Evolutionary conservation across 2,113 vertebrate genomes (phyloP).

Genomic region (Hydropotes inermis): DNA sequence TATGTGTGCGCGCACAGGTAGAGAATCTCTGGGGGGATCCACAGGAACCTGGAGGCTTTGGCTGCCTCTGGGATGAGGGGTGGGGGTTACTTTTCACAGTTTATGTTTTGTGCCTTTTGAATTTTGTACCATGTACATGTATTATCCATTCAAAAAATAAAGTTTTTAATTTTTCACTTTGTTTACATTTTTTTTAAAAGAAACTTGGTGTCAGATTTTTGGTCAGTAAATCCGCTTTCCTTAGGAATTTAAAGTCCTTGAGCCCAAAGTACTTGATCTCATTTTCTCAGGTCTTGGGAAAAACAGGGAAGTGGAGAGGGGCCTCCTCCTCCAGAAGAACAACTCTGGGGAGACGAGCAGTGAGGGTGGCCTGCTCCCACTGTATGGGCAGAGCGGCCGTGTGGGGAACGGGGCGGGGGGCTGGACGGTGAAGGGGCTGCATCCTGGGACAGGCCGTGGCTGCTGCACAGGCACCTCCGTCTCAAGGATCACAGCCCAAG

Average conservation of each 20-base stretch:
- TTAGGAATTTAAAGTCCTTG: not conserved
- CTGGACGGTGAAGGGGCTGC: too few relatives aligned
- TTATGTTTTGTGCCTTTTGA: constrained; percentile 57
- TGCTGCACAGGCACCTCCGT: not conserved
- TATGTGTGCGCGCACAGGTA: not conserved
- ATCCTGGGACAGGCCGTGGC: not conserved
- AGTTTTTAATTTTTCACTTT: constrained; percentile 50
- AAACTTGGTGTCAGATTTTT: not conserved
- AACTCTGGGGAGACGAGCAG: not conserved
- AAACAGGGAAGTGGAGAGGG: not conserved
- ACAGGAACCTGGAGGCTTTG: not conserved
- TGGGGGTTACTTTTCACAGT: constrained; percentile 33
- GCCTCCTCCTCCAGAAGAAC: not conserved
- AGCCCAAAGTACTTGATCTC: not conserved
- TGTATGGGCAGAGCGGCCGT: too few relatives aligned
- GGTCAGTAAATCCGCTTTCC: not conserved
- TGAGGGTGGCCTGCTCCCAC: not conserved
- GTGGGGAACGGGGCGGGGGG: rapidly evolving
- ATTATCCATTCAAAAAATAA: constrained; percentile 57
- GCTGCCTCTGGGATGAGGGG: not conserved
- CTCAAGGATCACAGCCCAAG: not conserved
- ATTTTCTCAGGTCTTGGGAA: not conserved
- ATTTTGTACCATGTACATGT: constrained; percentile 65
- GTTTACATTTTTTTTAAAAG: not conserved
- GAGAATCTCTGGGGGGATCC: not conserved